Conservation (phyloP, 2,888 invertebrate species). For the Microchrysa polita region DNA sequence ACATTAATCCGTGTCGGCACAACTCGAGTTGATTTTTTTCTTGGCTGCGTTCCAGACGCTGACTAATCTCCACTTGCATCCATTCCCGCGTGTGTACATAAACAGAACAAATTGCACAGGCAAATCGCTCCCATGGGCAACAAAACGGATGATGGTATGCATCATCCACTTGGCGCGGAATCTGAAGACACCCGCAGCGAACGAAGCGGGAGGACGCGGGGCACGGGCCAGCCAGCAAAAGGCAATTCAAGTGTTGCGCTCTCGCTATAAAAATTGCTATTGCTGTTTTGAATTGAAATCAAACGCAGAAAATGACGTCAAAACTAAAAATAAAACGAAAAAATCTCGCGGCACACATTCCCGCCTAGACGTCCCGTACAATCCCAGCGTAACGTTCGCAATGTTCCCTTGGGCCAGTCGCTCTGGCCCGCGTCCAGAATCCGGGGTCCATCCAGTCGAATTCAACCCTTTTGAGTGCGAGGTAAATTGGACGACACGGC, state of each 20-base stretch:
- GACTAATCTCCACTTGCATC: conserved; percentile 7
- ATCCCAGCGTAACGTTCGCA: not conserved
- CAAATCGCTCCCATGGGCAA: not conserved
- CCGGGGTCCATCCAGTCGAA: no score
- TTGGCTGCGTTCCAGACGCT: conserved; percentile 33
- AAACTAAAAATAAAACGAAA: conserved; percentile 50
- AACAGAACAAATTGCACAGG: not conserved
- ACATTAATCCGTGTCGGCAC: not conserved
- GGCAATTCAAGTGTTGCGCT: conserved; percentile 23
- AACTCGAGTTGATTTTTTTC: not conserved
- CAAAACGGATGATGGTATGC: not conserved
- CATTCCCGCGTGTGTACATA: not conserved
- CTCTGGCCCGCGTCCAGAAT: not conserved
- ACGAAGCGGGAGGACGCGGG: not conserved
- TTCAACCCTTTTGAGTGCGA: not conserved
- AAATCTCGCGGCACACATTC: conserved; percentile 7
- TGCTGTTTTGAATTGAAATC: conserved; percentile 36
- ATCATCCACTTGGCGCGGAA: not conserved
- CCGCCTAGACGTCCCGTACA: not conserved
- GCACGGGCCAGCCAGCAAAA: not conserved
- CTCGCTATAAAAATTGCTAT: conserved; percentile 15
- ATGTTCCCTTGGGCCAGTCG: not conserved
- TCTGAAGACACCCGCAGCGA: no score
- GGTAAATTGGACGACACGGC: no score
- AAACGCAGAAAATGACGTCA: conserved; percentile 46